A percentile compares a stretch with the other conserved stretches of the same genome.
These are phyloP conservation scores for Ceratina japonica DNA, from an alignment of 1,140 invertebrate genomes.

Conservation along the genomic window DNA sequence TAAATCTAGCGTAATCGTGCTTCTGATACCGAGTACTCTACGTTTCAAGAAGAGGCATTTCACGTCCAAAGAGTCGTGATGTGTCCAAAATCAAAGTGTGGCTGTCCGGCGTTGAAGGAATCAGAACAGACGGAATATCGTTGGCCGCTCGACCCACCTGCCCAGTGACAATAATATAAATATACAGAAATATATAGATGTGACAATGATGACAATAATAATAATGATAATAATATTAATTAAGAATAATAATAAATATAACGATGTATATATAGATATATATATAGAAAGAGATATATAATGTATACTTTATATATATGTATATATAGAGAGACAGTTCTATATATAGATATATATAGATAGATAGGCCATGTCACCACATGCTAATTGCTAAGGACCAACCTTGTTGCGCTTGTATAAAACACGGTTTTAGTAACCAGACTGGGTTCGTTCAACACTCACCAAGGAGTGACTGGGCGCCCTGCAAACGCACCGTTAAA, in stretches of 20 bases:
- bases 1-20: conserved; percentile 45
- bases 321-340: conserved; percentile 66
- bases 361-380: conserved; percentile 79
- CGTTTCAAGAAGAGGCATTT: conserved; percentile 44
- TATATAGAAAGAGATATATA: conserved; percentile 68
- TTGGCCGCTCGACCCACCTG: conserved; percentile 66
- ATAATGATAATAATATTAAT: conserved; percentile 65
- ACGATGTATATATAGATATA: conserved; percentile 68
- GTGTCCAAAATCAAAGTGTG: conserved; percentile 53
- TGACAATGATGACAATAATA: conserved; percentile 54
- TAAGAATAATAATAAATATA: conserved; percentile 63
- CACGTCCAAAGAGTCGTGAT: conserved; percentile 45
- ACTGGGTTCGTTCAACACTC: conserved; percentile 78
- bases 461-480: conserved; percentile 78
- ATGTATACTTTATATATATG: conserved; percentile 60
- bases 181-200: conserved; percentile 55
- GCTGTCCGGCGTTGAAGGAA: conserved; percentile 48
- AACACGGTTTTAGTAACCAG: conserved; percentile 80
- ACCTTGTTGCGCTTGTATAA: conserved; percentile 79
- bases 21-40: conserved; percentile 50
- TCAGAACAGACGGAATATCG: conserved; percentile 53
- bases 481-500: conserved; percentile 80
- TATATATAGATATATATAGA: conserved; percentile 47
- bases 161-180: conserved; percentile 62
- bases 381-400: conserved; percentile 80